Percentiles rank a stretch among this genome's conserved stretches.
These are phyloP conservation scores for Pampusana beccarii DNA, from an alignment of 2,113 vertebrate species.

Conservation along the genomic window DNA sequence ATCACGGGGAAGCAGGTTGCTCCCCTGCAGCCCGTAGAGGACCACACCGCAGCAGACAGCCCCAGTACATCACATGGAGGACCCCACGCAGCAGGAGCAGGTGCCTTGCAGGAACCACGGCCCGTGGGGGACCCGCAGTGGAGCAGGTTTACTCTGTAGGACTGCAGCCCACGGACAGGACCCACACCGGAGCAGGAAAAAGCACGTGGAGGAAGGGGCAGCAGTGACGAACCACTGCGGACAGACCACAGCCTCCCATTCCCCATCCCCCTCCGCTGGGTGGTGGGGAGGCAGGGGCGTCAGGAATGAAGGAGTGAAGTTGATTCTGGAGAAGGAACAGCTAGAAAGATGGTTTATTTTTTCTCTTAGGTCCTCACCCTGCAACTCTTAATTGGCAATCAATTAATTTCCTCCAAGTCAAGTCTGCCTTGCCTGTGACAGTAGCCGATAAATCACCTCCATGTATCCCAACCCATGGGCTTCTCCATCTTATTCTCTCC, in stretches of 20 bases:
- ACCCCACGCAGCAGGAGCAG: neutral
- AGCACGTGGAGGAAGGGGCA: neutral
- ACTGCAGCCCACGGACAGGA: neutral
- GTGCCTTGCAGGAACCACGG: neutral
- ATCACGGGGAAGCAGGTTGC: too few relatives aligned
- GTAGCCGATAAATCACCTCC: neutral
- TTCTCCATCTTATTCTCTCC: neutral
- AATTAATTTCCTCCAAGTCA: neutral
- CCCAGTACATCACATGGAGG: neutral
- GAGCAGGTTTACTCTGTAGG: too few relatives aligned
- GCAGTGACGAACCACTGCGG: neutral
- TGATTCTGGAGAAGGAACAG: neutral
- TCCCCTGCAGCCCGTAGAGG: neutral
- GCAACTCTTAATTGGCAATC: neutral
- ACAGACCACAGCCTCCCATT: neutral
- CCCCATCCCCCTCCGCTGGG: rapidly evolving
- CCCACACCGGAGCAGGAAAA: neutral
- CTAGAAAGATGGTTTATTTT: neutral
- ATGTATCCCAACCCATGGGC: neutral
- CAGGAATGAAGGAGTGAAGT: neutral
- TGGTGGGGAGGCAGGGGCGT: rapidly evolving
- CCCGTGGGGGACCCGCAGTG: rapidly evolving
- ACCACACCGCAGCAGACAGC: too few relatives aligned
- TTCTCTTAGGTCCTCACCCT: neutral
- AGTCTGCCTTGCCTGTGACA: neutral